Conservation (phyloP, 2,888 invertebrate species). For the Cremastinae sp. region DNA sequence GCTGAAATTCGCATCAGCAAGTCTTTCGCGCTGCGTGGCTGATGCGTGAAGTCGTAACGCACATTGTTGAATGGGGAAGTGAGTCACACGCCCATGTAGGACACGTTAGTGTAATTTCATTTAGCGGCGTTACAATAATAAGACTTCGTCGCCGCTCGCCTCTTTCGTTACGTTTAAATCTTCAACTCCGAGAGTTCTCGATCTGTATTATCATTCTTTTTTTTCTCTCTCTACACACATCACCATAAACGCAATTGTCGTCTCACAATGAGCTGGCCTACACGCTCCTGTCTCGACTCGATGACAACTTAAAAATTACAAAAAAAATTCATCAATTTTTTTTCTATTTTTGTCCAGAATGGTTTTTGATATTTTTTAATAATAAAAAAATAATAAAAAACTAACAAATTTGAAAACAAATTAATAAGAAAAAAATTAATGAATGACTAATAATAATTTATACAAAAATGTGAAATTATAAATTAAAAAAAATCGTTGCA, state of each 20-base stretch:
- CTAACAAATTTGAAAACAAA: too few relatives aligned
- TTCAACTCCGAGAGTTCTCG: conserved; percentile 31
- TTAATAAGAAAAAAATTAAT: too few relatives aligned
- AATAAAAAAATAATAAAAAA: too few relatives aligned
- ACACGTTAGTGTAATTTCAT: conserved; percentile 53
- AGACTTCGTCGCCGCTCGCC: conserved; percentile 50
- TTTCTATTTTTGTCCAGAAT: too few relatives aligned
- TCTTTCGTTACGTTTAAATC: conserved; percentile 41
- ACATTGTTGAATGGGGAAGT: conserved; percentile 55
- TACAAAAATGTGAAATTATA: too few relatives aligned
- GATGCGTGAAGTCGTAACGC: conserved; percentile 41
- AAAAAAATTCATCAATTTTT: too few relatives aligned
- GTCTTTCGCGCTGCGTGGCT: background rate
- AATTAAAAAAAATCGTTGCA: too few relatives aligned
- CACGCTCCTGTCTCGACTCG: too few relatives aligned
- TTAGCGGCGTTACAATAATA: conserved; percentile 59
- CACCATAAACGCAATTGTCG: background rate
- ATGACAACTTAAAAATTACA: background rate
- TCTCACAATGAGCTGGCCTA: too few relatives aligned
- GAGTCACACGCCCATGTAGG: conserved; percentile 47
- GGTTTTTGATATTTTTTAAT: too few relatives aligned
- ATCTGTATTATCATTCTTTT: conserved; percentile 9
- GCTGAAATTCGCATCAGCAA: background rate
- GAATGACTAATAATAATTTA: too few relatives aligned
- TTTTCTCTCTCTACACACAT: conserved; percentile 4